Conservation (phyloP, 1,140 invertebrate species). For the Drosophila azteca region DNA sequence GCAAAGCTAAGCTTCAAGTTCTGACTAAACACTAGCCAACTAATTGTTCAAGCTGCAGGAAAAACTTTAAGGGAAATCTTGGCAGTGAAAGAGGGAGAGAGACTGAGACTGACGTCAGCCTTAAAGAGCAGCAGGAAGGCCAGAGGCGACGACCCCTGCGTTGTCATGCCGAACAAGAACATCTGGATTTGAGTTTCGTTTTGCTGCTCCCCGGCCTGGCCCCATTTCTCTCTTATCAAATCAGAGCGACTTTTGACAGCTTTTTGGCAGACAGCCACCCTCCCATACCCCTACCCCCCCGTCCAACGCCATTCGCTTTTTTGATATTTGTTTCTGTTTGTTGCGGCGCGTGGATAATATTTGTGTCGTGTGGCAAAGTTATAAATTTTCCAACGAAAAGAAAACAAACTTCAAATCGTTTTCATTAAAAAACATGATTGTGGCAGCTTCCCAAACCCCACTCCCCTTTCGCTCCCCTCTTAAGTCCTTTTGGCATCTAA, state of each 20-base stretch:
- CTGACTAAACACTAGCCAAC: conserved; percentile 8
- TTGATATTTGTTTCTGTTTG: conserved; percentile 29
- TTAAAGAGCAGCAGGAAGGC: conserved; percentile 9
- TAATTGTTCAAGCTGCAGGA: conserved; percentile 42
- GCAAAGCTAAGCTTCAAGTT: not conserved
- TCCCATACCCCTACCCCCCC: conserved; percentile 13
- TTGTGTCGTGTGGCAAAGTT: conserved; percentile 61
- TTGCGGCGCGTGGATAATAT: conserved; percentile 53
- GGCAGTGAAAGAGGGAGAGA: too few species aligned
- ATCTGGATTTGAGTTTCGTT: conserved; percentile 26
- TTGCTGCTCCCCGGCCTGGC: conserved; percentile 35
- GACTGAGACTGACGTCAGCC: conserved; percentile 4
- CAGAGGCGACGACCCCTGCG: not conserved
- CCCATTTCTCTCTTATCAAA: conserved; percentile 52
- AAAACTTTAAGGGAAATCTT: too few species aligned
- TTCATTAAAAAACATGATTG: conserved; percentile 72
- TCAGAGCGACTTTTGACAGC: conserved; percentile 66
- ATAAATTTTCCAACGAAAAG: conserved; percentile 55
- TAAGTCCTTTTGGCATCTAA: not conserved
- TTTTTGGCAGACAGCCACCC: conserved; percentile 55
- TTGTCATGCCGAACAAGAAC: conserved; percentile 60
- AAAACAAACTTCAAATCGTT: conserved; percentile 61
- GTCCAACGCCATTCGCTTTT: conserved; percentile 15
- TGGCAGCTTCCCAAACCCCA: conserved; percentile 19
- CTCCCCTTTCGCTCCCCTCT: not conserved